These are phyloP conservation scores for Cydia fagiglandana DNA, from an alignment of 1,140 invertebrate genomes.

Conservation along the genomic window DNA sequence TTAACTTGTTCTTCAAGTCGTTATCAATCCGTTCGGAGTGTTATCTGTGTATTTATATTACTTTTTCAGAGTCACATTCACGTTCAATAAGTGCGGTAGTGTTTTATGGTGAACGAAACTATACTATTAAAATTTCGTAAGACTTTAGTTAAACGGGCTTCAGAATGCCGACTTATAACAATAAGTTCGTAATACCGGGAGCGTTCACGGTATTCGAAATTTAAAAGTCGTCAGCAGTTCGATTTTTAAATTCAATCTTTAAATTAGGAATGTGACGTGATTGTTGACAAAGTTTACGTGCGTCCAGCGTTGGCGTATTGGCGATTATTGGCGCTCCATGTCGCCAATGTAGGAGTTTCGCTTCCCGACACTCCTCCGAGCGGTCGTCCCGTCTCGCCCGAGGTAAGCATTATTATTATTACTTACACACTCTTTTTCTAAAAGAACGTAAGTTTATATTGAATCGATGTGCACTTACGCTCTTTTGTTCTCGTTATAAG, in stretches of 20 bases:
- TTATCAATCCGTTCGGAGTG: constrained; percentile 15
- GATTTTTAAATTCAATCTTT: neutral
- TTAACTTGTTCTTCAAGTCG: neutral
- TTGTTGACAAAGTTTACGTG: constrained; percentile 7
- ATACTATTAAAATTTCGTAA: neutral
- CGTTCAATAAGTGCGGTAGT: neutral
- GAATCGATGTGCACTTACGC: constrained; percentile 1
- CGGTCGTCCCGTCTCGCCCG: constrained; percentile 28
- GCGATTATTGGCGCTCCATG: constrained; percentile 21
- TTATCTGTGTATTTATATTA: constrained; percentile 21
- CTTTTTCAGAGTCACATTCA: constrained; percentile 1
- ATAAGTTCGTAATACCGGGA: neutral
- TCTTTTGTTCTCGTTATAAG: neutral
- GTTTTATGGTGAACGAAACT: neutral
- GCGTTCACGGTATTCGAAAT: neutral
- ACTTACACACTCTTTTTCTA: neutral
- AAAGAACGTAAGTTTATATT: neutral
- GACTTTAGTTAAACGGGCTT: neutral
- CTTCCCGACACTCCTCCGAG: constrained; percentile 18
- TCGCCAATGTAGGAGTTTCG: constrained; percentile 28
- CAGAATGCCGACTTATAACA: neutral
- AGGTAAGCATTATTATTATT: constrained; percentile 26
- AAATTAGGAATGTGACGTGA: constrained; percentile 7
- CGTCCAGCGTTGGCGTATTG: constrained; percentile 24
- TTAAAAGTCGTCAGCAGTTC: neutral